Evolutionary conservation across 1,140 invertebrate genomes (phyloP).

Genomic region (Trichomalopsis sarcophagae): DNA sequence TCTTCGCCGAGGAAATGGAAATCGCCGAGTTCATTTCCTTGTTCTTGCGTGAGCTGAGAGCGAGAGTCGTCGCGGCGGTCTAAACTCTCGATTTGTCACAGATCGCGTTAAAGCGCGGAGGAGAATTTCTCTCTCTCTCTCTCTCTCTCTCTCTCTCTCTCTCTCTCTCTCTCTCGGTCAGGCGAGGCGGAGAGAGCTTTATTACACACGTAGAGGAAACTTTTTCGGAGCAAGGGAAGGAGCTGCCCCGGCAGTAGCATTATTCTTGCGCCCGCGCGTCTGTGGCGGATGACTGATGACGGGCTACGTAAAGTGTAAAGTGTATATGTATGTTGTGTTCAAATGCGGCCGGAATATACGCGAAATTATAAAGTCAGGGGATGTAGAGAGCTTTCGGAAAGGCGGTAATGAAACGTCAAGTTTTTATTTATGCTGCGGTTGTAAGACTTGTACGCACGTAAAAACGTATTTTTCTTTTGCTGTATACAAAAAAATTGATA

Average conservation of each 20-base stretch:
- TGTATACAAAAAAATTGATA: neutral
- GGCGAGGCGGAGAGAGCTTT: neutral
- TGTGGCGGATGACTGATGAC: conserved; percentile 40
- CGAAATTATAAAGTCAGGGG: neutral
- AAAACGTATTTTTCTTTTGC: neutral
- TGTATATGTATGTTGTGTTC: conserved; percentile 16
- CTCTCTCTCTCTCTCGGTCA: neutral
- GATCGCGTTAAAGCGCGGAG: conserved; percentile 37
- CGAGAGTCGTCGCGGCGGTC: conserved; percentile 11
- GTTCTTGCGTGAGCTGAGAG: conserved; percentile 46
- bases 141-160: too few species aligned
- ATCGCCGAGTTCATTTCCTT: conserved; percentile 52
- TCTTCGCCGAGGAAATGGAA: conserved; percentile 42
- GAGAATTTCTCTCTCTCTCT: neutral
- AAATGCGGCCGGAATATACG: neutral
- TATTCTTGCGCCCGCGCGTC: conserved; percentile 10
- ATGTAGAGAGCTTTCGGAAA: neutral
- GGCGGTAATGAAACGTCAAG: neutral
- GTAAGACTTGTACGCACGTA: neutral
- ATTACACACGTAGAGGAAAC: conserved; percentile 39
- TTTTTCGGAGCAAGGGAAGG: conserved; percentile 36
- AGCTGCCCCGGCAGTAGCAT: neutral
- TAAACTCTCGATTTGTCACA: conserved; percentile 50
- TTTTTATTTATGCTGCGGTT: neutral
- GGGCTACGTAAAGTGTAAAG: conserved; percentile 19